Base-by-base conservation (phyloP, 2,113 vertebrate genomes). In the Tupaia tana region DNA sequence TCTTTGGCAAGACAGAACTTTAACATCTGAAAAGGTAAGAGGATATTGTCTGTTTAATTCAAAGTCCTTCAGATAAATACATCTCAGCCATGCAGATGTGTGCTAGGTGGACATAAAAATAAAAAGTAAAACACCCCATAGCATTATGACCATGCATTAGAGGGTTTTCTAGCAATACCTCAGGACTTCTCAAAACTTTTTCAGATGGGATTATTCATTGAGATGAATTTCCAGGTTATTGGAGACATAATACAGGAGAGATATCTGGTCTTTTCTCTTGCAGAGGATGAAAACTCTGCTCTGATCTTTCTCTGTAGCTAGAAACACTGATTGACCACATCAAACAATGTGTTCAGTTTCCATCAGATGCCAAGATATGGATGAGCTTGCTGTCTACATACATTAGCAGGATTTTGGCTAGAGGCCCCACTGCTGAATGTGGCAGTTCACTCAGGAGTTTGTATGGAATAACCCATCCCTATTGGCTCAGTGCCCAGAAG, bases 1-100 rank as follows among this genome's bases (percentile, higher is more conserved):
- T 92, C 29, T 84, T 96, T 93, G 86, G 83, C 58, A 89, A 95
- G 82, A 71, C 13, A 91, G 93, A 92, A 59, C 20, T 31, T 89
- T 79, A 89, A 89, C 75, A 94, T 81, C 80, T 96, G 83, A 85
- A 95, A 92, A 96, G 34, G 86, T 29, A 83, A 94, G 75, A 83
- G 27, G 22, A 71, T 64, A 29, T 25, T 95, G 90, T 73, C 88
- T 78, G 10, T 43, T 92, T 79, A 43, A 66, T 67, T 95, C 61
- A 97, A 64, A 86, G 90, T 75, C 56, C 25, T 95, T 94, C 85
- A 69, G 71, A 89, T 77, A 87, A 88, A 92, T 83, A 89, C n/a
- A 80, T 69, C 59, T 61, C 20, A 54, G 29, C 1, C 24, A 74
- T 84, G 77, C 52, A 80, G 13, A 61, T 74, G 52, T 70, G 14